phyloP scores from a whole-genome alignment of 2,888 invertebrate species.

The Catocala sponsa region DNA sequence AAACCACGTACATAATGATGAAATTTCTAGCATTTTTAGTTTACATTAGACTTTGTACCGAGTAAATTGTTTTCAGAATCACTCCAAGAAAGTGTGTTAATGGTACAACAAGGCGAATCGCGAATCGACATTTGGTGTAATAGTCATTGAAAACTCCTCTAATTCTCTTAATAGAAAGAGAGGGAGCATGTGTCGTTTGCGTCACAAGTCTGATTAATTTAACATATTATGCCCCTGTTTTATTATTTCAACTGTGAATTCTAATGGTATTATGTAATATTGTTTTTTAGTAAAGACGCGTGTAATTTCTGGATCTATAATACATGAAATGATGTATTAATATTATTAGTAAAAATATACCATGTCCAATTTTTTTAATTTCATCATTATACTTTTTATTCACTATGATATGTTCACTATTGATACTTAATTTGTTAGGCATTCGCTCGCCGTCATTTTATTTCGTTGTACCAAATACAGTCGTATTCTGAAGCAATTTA shows the following conservation, averaged over 20 bases:
- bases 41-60: constrained; percentile 10
- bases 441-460: too few relatives aligned
- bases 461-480: too few relatives aligned
- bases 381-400: too few relatives aligned
- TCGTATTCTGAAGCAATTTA: too few relatives aligned
- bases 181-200: constrained; percentile 12
- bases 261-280: constrained; percentile 4
- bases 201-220: constrained; percentile 37
- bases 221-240: constrained; percentile 20
- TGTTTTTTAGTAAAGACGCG: not conserved
- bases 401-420: too few relatives aligned
- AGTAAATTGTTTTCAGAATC: constrained; percentile 37
- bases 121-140: constrained; percentile 30
- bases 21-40: not conserved
- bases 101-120: constrained; percentile 31
- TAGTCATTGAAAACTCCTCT: constrained; percentile 30
- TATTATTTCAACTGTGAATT: constrained; percentile 12
- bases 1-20: too few relatives aligned
- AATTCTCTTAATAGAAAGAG: constrained; percentile 27
- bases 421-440: too few relatives aligned
- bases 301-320: too few relatives aligned
- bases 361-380: too few relatives aligned
- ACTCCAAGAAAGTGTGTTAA: constrained; percentile 40
- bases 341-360: too few relatives aligned
- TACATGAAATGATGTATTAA: too few relatives aligned